These are phyloP conservation scores for Drosophila setifemur DNA, from an alignment of 1,140 invertebrate genomes.

Conservation along the genomic window DNA sequence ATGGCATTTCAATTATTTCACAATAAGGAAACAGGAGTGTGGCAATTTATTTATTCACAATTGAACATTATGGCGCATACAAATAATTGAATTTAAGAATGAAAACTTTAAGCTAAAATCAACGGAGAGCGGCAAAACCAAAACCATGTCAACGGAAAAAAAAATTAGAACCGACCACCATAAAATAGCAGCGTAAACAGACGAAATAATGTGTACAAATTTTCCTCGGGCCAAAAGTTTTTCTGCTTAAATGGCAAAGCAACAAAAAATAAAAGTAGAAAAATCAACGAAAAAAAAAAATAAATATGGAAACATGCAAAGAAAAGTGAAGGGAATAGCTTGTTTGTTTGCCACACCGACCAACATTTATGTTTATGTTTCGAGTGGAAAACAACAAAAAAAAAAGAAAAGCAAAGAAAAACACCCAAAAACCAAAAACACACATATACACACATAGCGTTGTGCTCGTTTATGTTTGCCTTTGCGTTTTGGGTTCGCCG, in stretches of 20 bases:
- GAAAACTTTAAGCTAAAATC: background rate
- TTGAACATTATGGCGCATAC: too few relatives aligned
- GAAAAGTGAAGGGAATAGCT: conserved; percentile 35
- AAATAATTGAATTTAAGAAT: too few relatives aligned
- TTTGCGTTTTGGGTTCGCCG: conserved; percentile 60
- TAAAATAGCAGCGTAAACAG: conserved; percentile 8
- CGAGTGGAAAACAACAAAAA: conserved; percentile 24
- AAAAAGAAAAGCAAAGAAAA: conserved; percentile 37
- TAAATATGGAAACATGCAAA: too few relatives aligned
- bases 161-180: conserved; percentile 4
- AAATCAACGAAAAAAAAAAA: conserved; percentile 14
- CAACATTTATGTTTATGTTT: conserved; percentile 72
- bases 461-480: conserved; percentile 46
- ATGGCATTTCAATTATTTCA: background rate
- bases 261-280: conserved; percentile 7
- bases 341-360: conserved; percentile 59
- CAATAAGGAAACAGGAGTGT: background rate
- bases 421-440: conserved; percentile 21
- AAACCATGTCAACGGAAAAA: conserved; percentile 2
- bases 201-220: conserved; percentile 4
- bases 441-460: conserved; percentile 17
- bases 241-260: conserved; percentile 31
- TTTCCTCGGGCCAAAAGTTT: conserved; percentile 17
- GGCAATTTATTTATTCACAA: too few relatives aligned
- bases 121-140: background rate